Conservation (phyloP, 2,113 vertebrate genomes). For the Ochotona princeps region DNA sequence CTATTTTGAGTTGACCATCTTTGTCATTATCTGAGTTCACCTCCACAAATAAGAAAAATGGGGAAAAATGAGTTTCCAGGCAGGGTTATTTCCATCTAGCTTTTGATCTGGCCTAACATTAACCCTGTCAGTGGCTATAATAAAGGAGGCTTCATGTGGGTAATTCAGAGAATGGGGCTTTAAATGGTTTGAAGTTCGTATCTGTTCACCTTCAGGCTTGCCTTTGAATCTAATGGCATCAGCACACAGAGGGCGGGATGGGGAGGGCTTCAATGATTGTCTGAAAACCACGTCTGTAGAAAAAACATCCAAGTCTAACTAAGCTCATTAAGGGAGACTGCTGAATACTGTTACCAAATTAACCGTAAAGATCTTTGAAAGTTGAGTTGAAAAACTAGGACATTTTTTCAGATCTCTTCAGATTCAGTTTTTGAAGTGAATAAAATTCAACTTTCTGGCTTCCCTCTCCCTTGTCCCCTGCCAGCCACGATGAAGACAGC, state of each 20-base stretch:
- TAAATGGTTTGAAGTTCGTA: constrained; percentile 64
- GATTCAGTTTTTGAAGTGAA: constrained; percentile 74
- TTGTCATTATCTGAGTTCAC: constrained; percentile 21
- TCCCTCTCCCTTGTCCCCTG: neutral
- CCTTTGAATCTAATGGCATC: constrained; percentile 67
- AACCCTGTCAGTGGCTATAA: constrained; percentile 27
- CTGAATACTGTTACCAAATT: constrained; percentile 70
- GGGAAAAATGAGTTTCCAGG: neutral
- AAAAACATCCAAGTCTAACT: constrained; percentile 70
- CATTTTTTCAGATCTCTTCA: constrained; percentile 61
- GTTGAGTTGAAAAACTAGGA: constrained; percentile 72
- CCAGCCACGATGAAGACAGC: constrained; percentile 31
- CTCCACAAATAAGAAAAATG: neutral
- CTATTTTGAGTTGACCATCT: constrained; percentile 37
- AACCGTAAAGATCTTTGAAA: constrained; percentile 76
- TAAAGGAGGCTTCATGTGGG: constrained; percentile 58
- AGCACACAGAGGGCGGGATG: neutral
- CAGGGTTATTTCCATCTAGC: constrained; percentile 4
- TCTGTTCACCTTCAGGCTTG: constrained; percentile 71
- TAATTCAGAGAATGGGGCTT: constrained; percentile 9
- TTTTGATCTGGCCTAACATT: constrained; percentile 55
- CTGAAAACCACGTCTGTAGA: constrained; percentile 43
- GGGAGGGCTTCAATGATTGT: constrained; percentile 70
- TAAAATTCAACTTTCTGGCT: constrained; percentile 51
- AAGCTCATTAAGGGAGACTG: constrained; percentile 69